phyloP scores from a whole-genome alignment of 2,797 vertebrate genomes.

The Cynodonichthys magdalenae region DNA sequence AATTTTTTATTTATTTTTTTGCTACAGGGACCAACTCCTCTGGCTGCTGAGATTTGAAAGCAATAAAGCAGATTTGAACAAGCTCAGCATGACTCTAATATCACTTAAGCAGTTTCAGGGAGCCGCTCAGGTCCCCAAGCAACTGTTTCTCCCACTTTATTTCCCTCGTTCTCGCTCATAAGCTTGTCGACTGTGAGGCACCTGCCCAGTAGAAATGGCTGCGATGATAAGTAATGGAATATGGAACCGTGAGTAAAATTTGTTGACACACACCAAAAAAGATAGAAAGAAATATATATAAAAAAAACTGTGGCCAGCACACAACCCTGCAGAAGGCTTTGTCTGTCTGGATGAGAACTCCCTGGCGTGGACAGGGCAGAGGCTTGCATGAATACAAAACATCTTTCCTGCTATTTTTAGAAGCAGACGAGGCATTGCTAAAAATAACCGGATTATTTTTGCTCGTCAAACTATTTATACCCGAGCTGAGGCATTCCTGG shows the following conservation, averaged over 20 bases:
- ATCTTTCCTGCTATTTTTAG: constrained; percentile 64
- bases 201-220: constrained; percentile 28
- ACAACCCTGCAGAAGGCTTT: constrained; percentile 32
- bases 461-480: constrained; percentile 66
- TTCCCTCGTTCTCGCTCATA: constrained; percentile 54
- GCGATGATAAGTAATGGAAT: constrained; percentile 61
- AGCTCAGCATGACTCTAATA: constrained; percentile 68
- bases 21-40: constrained; percentile 22
- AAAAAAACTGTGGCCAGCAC: constrained; percentile 18
- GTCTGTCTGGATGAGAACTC: constrained; percentile 39
- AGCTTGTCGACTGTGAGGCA: constrained; percentile 37
- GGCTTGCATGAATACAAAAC: constrained; percentile 42
- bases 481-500: constrained; percentile 44
- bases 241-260: constrained; percentile 51
- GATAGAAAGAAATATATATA: no score
- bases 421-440: constrained; percentile 34
- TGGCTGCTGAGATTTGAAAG: constrained; percentile 35
- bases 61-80: constrained; percentile 66
- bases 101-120: constrained; percentile 28
- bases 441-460: constrained; percentile 63
- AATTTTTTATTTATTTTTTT: constrained; percentile 21
- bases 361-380: constrained; percentile 27
- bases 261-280: constrained; percentile 46
- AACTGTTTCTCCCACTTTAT: constrained; percentile 53
- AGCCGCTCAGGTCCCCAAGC: constrained; percentile 38